Conservation (phyloP, 2,888 invertebrate species). For the Zygaena filipendulae region DNA sequence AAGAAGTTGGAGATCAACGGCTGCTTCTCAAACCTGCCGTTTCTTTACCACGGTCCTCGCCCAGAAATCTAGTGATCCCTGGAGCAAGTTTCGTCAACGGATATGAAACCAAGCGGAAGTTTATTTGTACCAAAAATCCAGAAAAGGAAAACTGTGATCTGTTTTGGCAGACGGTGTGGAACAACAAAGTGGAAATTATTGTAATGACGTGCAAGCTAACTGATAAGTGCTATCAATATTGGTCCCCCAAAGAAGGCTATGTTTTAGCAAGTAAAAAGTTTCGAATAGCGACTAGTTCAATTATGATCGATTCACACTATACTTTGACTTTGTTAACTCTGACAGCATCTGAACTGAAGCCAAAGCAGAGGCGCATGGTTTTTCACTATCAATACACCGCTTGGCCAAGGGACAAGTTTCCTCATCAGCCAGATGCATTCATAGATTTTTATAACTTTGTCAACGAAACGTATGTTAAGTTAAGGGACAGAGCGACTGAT, state of each 20-base stretch:
- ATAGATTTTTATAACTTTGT: slow-evolving; percentile 3
- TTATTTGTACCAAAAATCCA: slow-evolving; percentile 5
- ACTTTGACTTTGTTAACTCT: slow-evolving; percentile 1
- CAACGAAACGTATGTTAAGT: slow-evolving; percentile 5
- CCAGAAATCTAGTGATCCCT: slow-evolving; percentile 3
- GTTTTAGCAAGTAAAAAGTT: slow-evolving; percentile 1
- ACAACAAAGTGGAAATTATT: slow-evolving; percentile 1
- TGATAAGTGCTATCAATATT: slow-evolving; percentile 5
- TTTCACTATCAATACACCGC: slow-evolving; percentile 5
- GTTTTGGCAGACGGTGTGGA: slow-evolving; percentile 4
- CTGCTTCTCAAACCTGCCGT: slow-evolving; percentile 4
- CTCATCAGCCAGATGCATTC: too few relatives aligned
- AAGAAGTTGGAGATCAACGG: slow-evolving; percentile 1
- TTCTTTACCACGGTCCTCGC: slow-evolving; percentile 5
- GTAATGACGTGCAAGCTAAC: slow-evolving; percentile 4
- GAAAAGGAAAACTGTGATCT: slow-evolving; percentile 2
- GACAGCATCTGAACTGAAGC: slow-evolving; percentile 3
- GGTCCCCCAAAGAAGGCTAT: slow-evolving; percentile 2
- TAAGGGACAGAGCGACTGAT: too few relatives aligned
- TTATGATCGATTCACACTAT: slow-evolving; percentile 1
- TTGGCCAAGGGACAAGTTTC: too few relatives aligned
- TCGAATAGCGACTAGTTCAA: not conserved
- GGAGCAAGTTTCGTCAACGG: slow-evolving; percentile 2
- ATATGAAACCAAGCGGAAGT: slow-evolving; percentile 4
- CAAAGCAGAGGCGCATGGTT: slow-evolving; percentile 4